Evolutionary conservation across 2,797 vertebrate species (phyloP).

Genomic region (Picus viridis): DNA sequence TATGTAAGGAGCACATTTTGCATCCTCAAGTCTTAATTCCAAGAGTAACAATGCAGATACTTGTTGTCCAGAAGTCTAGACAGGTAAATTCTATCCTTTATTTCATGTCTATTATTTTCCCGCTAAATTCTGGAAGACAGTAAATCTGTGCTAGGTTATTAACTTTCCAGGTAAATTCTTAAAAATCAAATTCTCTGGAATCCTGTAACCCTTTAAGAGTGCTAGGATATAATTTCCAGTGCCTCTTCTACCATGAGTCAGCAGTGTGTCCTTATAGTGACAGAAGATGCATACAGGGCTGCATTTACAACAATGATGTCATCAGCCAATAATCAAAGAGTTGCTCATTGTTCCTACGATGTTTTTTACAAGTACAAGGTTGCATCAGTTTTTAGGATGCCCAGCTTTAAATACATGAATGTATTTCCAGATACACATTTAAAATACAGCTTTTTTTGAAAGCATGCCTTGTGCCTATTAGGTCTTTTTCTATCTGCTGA

Average conservation of each 20-base stretch:
- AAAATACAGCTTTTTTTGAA: not conserved
- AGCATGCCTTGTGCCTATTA: not conserved
- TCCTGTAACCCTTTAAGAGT: not conserved
- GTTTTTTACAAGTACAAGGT: not conserved
- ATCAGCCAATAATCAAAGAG: accelerated
- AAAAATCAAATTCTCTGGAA: not conserved
- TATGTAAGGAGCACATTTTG: not conserved
- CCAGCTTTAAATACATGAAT: not conserved
- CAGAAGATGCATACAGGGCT: accelerated
- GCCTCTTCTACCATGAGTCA: not conserved
- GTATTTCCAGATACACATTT: not conserved
- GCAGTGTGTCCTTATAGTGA: not conserved
- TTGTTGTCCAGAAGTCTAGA: not conserved
- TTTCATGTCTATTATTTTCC: not conserved
- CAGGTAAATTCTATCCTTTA: not conserved
- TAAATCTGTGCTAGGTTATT: not conserved
- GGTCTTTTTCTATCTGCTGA: not conserved
- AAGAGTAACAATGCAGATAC: not conserved
- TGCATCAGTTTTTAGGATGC: not conserved
- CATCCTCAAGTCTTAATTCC: not conserved
- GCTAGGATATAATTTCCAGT: not conserved
- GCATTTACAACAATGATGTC: accelerated
- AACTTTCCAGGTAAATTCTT: not conserved
- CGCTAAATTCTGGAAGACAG: not conserved
- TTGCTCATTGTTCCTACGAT: not conserved